Conservation (phyloP, 1,140 invertebrate genomes). For the Periplaneta americana region DNA sequence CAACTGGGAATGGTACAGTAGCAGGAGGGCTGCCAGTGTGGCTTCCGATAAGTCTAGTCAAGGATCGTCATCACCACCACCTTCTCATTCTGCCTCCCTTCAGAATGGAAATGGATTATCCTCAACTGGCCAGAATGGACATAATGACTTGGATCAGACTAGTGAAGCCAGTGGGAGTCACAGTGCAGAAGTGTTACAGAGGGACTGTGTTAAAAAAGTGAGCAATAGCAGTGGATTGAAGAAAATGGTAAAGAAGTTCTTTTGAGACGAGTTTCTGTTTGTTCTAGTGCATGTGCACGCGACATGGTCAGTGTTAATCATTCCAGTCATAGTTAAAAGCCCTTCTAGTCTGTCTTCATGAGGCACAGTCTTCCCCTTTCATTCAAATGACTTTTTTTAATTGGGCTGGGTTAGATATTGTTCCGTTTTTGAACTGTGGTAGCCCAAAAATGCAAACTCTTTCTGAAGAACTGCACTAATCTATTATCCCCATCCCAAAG, state of each 20-base stretch:
- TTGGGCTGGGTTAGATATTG: not conserved
- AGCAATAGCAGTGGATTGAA: not conserved
- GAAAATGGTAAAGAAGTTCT: constrained; percentile 15
- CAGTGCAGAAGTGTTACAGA: not conserved
- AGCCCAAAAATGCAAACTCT: not conserved
- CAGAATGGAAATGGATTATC: not conserved
- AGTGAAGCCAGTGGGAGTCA: not conserved
- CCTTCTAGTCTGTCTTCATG: not conserved
- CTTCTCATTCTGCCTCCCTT: not conserved
- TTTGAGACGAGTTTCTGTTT: not conserved
- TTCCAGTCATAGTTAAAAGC: not conserved
- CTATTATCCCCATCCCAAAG: no score
- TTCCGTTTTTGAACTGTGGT: not conserved
- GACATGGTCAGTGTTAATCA: not conserved
- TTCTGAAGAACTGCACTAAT: not conserved
- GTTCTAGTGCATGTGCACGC: not conserved
- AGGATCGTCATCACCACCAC: not conserved
- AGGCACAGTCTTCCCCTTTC: not conserved
- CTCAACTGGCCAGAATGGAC: not conserved
- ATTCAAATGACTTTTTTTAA: not conserved
- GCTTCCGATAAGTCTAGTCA: not conserved
- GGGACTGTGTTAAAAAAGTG: not conserved
- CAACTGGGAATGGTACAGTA: constrained; percentile 33
- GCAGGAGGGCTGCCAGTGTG: not conserved
- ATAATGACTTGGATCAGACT: not conserved